Percentiles rank a stretch among this genome's conserved stretches.
Conservation (phyloP, 2,797 vertebrate genomes). For the Urophycis tenuis region DNA sequence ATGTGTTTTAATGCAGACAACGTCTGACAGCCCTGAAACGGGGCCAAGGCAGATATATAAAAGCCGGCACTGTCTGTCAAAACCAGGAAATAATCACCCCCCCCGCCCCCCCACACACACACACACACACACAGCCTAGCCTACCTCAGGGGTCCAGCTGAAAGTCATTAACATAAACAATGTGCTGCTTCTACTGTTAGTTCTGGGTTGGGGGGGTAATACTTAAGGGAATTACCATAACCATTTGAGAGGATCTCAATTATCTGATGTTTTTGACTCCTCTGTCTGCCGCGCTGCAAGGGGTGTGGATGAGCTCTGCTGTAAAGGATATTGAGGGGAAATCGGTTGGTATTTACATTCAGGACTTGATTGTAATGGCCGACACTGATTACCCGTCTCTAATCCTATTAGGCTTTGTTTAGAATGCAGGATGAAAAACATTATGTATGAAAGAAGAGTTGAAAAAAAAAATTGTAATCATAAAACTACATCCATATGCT, state of each 20-base stretch:
- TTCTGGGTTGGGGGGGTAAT: constrained; percentile 61
- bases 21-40: constrained; percentile 76
- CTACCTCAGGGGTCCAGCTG: constrained; percentile 82
- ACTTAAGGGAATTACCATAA: constrained; percentile 78
- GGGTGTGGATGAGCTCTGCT: constrained; percentile 21
- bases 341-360: constrained; percentile 35
- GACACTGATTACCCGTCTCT: constrained; percentile 71
- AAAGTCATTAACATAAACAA: constrained; percentile 90
- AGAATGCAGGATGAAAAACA: constrained; percentile 58
- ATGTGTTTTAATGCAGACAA: constrained; percentile 76
- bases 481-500: constrained; percentile 48
- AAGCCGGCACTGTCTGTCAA: constrained; percentile 87
- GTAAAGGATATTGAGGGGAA: constrained; percentile 22
- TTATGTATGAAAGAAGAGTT: constrained; percentile 19
- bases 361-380: constrained; percentile 44
- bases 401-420: constrained; percentile 68
- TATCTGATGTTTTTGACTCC: constrained; percentile 61
- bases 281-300: constrained; percentile 17
- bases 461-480: constrained; percentile 7
- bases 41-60: constrained; percentile 80
- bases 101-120: constrained; percentile 66
- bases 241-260: constrained; percentile 79
- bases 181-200: constrained; percentile 87
- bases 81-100: constrained; percentile 85
- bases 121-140: constrained; percentile 57